Percentiles rank a stretch among this genome's conserved stretches.
Conservation (phyloP, 2,888 invertebrate genomes). For the Orchestes rusci region DNA sequence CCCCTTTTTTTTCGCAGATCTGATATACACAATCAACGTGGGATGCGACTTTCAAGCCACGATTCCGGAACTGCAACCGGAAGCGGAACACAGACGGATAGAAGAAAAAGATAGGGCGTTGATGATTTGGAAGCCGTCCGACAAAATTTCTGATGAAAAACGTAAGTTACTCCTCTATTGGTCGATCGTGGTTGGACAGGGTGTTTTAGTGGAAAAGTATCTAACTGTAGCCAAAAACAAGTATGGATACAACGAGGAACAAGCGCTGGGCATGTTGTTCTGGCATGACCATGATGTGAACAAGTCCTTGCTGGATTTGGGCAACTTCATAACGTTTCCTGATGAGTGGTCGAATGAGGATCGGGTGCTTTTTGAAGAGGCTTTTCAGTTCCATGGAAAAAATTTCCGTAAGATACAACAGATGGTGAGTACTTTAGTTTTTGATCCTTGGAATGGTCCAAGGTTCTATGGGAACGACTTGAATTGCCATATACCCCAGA, state of each 20-base stretch:
- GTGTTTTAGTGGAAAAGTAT: slow-evolving; percentile 96
- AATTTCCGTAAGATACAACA: slow-evolving; percentile 94
- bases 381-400: slow-evolving; percentile 97
- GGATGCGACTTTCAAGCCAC: slow-evolving; percentile 91
- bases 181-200: no score
- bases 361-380: slow-evolving; percentile 96
- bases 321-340: slow-evolving; percentile 95
- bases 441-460: no score
- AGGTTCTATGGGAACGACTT: no score
- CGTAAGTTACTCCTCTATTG: no score
- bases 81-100: slow-evolving; percentile 65
- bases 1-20: no score
- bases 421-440: slow-evolving; percentile 64
- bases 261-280: slow-evolving; percentile 94
- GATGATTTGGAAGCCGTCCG: slow-evolving; percentile 92
- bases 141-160: slow-evolving; percentile 80
- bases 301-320: slow-evolving; percentile 84
- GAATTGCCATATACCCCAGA: no score
- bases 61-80: slow-evolving; percentile 76
- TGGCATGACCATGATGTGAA: slow-evolving; percentile 97
- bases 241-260: slow-evolving; percentile 95
- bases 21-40: slow-evolving; percentile 86
- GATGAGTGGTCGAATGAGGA: slow-evolving; percentile 99
- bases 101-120: slow-evolving; percentile 79
- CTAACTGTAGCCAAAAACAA: slow-evolving; percentile 92